phyloP scores from a whole-genome alignment of 2,113 vertebrate species.

The Catharus bicknelli region DNA sequence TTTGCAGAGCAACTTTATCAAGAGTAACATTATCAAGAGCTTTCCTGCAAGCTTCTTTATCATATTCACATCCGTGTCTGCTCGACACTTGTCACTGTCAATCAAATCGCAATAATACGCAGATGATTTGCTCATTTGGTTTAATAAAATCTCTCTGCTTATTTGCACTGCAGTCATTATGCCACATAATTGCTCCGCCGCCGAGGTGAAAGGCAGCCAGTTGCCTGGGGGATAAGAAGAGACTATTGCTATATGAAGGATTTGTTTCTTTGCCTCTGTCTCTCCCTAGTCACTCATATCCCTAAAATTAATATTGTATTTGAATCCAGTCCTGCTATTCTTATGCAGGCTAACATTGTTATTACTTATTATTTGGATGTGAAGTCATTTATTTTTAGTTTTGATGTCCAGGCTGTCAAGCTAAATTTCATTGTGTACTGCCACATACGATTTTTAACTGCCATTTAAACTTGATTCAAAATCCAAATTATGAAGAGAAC shows the following conservation, averaged over 20 bases:
- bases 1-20: slow-evolving; percentile 93
- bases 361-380: slow-evolving; percentile 97
- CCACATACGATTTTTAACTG: slow-evolving; percentile 93
- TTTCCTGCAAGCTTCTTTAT: slow-evolving; percentile 91
- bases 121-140: slow-evolving; percentile 99
- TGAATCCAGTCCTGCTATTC: slow-evolving; percentile 91
- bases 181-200: slow-evolving; percentile 93
- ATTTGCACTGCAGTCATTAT: slow-evolving; percentile 98
- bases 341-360: slow-evolving; percentile 97
- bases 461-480: slow-evolving; percentile 90
- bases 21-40: slow-evolving; percentile 97
- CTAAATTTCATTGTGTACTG: slow-evolving; percentile 88
- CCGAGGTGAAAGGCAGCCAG: slow-evolving; percentile 90
- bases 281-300: slow-evolving; percentile 94
- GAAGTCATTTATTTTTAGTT: slow-evolving; percentile 94
- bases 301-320: slow-evolving; percentile 98
- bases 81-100: slow-evolving; percentile 98
- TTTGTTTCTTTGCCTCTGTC: slow-evolving; percentile 85
- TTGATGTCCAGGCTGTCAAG: slow-evolving; percentile 88
- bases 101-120: slow-evolving; percentile 98
- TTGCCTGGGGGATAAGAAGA: slow-evolving; percentile 95
- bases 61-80: slow-evolving; percentile 87
- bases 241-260: slow-evolving; percentile 92
- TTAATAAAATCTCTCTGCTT: slow-evolving; percentile 99
- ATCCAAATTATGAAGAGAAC: slow-evolving; percentile 82